Evolutionary conservation across 2,888 invertebrate genomes (phyloP).

Genomic region (Cantharis nigra): DNA sequence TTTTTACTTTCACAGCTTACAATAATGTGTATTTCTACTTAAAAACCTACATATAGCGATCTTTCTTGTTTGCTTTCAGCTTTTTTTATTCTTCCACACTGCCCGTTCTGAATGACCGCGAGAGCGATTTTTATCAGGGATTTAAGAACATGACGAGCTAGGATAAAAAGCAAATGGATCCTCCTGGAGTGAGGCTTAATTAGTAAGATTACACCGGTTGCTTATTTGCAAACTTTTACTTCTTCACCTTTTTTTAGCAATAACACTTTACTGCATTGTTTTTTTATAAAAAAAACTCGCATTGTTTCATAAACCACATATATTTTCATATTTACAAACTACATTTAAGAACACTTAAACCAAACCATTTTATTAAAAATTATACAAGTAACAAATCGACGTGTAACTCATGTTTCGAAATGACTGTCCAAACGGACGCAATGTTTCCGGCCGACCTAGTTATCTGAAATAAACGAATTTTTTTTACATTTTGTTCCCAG

Average conservation of each 20-base stretch:
- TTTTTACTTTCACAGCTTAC: conserved; percentile 15
- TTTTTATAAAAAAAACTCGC: neutral
- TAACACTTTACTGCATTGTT: neutral
- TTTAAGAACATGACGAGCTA: conserved; percentile 12
- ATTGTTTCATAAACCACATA: neutral
- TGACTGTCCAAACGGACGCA: no score
- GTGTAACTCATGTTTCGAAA: no score
- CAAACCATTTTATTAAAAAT: no score
- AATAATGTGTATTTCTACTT: conserved; percentile 22
- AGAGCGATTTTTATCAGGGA: conserved; percentile 18
- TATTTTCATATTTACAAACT: neutral
- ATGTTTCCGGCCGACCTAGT: no score
- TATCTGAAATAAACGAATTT: no score
- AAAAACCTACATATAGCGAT: conserved; percentile 18
- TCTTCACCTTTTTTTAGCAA: neutral
- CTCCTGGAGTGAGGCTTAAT: conserved; percentile 10
- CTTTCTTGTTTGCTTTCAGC: conserved; percentile 10
- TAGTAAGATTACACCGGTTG: conserved; percentile 13
- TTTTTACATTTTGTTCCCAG: no score
- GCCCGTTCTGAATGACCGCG: conserved; percentile 11
- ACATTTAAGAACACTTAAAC: no score
- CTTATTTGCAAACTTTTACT: conserved; percentile 7
- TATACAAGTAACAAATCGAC: no score
- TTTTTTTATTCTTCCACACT: conserved; percentile 12
- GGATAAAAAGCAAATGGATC: conserved; percentile 14